These are phyloP conservation scores for Cryptotis parvus DNA, from an alignment of 2,113 vertebrate genomes.

Conservation along the genomic window DNA sequence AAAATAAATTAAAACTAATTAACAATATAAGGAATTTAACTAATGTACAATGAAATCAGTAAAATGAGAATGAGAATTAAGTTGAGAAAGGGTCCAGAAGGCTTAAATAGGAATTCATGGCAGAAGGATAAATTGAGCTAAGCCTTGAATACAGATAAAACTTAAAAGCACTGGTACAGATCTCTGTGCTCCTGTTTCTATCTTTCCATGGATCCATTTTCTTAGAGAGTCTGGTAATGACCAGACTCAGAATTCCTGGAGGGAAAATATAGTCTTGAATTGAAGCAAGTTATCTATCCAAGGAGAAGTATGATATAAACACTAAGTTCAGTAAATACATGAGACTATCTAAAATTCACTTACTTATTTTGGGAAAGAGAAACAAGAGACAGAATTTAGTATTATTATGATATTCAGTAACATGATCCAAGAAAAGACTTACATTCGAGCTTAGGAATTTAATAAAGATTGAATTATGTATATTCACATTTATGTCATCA, in stretches of 20 bases:
- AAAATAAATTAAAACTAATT: too few relatives aligned
- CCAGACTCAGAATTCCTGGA: background rate
- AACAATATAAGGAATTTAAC: background rate
- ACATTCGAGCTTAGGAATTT: conserved; percentile 26
- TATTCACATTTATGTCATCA: background rate
- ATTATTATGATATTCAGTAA: conserved; percentile 10
- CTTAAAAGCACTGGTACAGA: background rate
- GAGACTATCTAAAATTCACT: background rate
- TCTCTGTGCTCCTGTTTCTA: background rate
- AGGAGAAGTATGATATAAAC: background rate
- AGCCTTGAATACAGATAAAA: background rate
- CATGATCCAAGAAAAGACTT: background rate
- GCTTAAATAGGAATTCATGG: background rate
- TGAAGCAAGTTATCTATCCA: background rate
- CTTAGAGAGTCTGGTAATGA: background rate
- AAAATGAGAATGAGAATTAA: background rate
- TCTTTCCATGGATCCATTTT: background rate
- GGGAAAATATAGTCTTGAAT: background rate
- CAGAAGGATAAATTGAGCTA: background rate
- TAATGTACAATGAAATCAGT: background rate
- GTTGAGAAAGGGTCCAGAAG: background rate
- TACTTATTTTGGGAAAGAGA: background rate
- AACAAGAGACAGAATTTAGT: background rate
- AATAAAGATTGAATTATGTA: conserved; percentile 17
- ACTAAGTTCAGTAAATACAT: background rate